phyloP scores from a whole-genome alignment of 2,888 invertebrate genomes.

The Eupeodes latifasciatus region DNA sequence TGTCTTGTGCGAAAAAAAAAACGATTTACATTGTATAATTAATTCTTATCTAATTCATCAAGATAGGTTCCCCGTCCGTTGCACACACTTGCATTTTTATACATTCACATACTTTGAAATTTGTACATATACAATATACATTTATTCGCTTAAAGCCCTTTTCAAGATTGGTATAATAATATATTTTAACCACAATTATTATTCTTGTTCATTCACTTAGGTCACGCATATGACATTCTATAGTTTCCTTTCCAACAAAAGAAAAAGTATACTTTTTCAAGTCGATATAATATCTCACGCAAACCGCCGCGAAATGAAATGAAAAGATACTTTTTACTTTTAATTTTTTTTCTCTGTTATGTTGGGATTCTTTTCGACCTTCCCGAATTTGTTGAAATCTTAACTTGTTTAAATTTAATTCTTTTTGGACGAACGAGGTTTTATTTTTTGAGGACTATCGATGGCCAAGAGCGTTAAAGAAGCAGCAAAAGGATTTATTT shows the following conservation, averaged over 20 bases:
- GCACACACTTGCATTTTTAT: constrained; percentile 47
- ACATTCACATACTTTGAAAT: constrained; percentile 12
- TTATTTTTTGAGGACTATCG: neutral
- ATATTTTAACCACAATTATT: constrained; percentile 15
- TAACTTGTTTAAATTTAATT: constrained; percentile 46
- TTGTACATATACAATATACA: neutral
- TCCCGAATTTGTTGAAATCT: constrained; percentile 37
- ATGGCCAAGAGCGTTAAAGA: neutral
- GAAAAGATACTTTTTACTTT: constrained; percentile 7
- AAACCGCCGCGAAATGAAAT: constrained; percentile 19
- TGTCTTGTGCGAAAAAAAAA: constrained; percentile 19
- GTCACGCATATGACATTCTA: constrained; percentile 42
- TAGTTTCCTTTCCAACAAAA: constrained; percentile 18
- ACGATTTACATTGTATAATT: constrained; percentile 65
- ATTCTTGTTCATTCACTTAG: constrained; percentile 33
- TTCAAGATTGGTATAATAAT: constrained; percentile 6
- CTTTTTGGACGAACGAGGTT: constrained; percentile 13
- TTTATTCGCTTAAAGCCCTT: constrained; percentile 15
- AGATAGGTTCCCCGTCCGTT: constrained; percentile 34
- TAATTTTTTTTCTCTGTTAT: neutral
- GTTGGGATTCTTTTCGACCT: constrained; percentile 17
- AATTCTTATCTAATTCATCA: constrained; percentile 52
- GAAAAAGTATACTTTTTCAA: constrained; percentile 11
- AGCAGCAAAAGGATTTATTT: neutral
- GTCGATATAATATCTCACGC: constrained; percentile 21